Conservation (phyloP, 2,888 invertebrate genomes). For the Steinernema carpocapsae region DNA sequence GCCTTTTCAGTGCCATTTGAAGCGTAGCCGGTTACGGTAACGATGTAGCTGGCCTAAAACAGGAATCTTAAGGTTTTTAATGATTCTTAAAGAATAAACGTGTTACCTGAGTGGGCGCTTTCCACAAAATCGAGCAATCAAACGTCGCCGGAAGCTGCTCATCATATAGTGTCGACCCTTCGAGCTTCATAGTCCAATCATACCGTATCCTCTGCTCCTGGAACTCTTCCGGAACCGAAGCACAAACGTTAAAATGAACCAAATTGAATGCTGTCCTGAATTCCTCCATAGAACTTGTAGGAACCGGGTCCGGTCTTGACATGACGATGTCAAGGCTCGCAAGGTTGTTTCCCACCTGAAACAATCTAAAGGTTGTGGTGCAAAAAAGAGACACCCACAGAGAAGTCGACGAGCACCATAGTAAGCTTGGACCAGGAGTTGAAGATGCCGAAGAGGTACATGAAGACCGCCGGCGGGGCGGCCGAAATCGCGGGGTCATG, state of each 20-base stretch:
- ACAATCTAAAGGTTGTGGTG: no score
- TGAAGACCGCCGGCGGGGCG: conserved; percentile 24
- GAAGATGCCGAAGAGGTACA: conserved; percentile 29
- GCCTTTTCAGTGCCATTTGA: conserved; percentile 11
- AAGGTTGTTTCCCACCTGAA: conserved; percentile 21
- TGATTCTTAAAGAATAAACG: not conserved
- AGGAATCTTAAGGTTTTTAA: not conserved
- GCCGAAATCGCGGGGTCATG: conserved; percentile 5
- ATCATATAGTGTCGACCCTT: conserved; percentile 21
- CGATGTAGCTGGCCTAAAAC: conserved; percentile 12
- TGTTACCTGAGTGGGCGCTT: conserved; percentile 8
- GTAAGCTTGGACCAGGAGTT: conserved; percentile 24
- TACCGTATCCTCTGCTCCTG: conserved; percentile 8
- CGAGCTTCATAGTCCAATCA: conserved; percentile 26
- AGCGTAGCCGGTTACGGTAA: conserved; percentile 25
- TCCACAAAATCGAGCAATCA: conserved; percentile 16
- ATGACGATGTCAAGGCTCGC: not conserved
- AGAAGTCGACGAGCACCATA: conserved; percentile 26
- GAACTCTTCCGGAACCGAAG: not conserved
- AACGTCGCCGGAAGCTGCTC: conserved; percentile 10
- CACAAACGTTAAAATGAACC: not conserved
- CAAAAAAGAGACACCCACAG: not conserved
- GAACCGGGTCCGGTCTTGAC: not conserved
- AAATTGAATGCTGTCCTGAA: not conserved
- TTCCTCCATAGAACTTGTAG: not conserved